Percentiles rank a stretch among this genome's conserved stretches.
These are phyloP conservation scores for Sakesphorus luctuosus DNA, from an alignment of 2,113 vertebrate genomes.

Conservation along the genomic window DNA sequence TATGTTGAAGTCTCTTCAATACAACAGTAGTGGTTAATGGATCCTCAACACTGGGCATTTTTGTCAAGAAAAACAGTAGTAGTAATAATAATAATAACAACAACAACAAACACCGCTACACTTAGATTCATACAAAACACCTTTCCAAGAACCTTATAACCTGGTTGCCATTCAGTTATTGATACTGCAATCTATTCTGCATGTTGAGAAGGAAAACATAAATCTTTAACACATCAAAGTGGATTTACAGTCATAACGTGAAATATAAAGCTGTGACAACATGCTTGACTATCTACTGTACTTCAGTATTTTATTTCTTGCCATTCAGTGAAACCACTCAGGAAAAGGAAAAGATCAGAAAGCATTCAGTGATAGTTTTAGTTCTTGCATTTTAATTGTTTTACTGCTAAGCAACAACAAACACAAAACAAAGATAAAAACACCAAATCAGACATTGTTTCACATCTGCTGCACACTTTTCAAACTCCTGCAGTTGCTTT, in stretches of 20 bases:
- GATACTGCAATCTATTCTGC: neutral
- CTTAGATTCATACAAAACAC: neutral
- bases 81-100: neutral
- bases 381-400: neutral
- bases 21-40: neutral
- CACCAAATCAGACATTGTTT: neutral
- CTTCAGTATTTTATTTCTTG: neutral
- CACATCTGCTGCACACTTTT: constrained; percentile 30
- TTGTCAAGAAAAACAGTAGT: neutral
- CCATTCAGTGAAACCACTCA: neutral
- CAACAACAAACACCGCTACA: neutral
- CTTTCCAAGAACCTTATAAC: neutral
- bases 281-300: neutral
- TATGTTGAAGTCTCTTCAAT: neutral
- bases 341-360: neutral
- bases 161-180: neutral
- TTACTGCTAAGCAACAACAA: neutral
- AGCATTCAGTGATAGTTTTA: neutral
- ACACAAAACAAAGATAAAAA: neutral
- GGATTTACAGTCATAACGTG: neutral
- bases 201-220: neutral
- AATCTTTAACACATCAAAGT: neutral
- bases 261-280: neutral
- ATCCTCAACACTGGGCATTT: neutral
- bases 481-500: neutral